Conservation (phyloP, 2,113 vertebrate species). For the Tyto alba region DNA sequence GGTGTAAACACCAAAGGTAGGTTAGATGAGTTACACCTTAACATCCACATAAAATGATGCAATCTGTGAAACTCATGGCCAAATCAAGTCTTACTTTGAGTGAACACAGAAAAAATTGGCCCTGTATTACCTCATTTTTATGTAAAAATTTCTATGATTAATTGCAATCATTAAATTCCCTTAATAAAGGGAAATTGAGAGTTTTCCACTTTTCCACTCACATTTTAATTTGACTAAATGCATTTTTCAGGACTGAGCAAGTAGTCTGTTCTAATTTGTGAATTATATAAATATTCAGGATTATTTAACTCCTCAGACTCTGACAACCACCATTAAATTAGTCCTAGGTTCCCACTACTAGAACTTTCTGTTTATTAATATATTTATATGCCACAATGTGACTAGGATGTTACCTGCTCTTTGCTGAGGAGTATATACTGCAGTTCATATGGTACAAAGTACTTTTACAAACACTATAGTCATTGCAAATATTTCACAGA, state of each 20-base stretch:
- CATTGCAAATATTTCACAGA: conserved; percentile 1
- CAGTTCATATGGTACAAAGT: background rate
- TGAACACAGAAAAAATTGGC: background rate
- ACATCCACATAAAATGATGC: background rate
- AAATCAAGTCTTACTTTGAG: background rate
- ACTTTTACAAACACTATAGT: background rate
- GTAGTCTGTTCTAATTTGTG: background rate
- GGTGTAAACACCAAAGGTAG: background rate
- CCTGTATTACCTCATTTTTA: background rate
- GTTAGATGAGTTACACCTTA: background rate
- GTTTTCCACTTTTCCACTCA: background rate
- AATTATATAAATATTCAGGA: background rate
- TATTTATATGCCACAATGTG: background rate
- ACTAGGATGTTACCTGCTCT: background rate
- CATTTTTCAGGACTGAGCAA: background rate
- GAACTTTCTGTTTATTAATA: background rate
- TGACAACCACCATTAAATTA: background rate
- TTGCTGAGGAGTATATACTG: background rate
- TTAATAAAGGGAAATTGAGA: background rate
- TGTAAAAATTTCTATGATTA: background rate
- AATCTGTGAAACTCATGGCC: background rate
- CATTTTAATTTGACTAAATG: background rate
- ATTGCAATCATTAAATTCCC: background rate
- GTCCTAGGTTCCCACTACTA: background rate
- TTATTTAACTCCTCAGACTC: background rate